Evolutionary conservation across 2,888 invertebrate species (phyloP).

Genomic region (Andrena trimmerana): DNA sequence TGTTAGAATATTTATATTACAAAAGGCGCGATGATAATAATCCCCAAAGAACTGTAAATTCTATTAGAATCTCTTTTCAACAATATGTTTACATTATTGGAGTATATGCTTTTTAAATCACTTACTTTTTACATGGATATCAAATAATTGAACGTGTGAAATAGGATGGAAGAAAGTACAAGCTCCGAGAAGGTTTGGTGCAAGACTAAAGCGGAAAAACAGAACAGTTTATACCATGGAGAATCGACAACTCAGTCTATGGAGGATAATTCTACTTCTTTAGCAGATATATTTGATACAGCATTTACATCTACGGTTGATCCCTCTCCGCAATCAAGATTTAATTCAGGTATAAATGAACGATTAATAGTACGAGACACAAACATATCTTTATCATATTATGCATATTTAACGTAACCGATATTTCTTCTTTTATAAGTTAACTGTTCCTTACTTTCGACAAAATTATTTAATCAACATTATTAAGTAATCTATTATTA

Average conservation of each 20-base stretch:
- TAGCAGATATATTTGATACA: conserved; percentile 89
- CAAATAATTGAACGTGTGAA: conserved; percentile 18
- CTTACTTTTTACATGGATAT: not conserved
- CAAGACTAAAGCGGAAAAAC: conserved; percentile 79
- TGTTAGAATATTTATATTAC: conserved; percentile 8
- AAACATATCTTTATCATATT: not conserved
- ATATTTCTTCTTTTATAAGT: not conserved
- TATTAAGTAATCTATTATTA: not conserved
- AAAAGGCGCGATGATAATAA: not conserved
- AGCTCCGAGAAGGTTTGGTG: conserved; percentile 80
- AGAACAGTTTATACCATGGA: conserved; percentile 75
- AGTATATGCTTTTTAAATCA: not conserved
- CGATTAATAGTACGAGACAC: not conserved
- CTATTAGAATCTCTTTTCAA: not conserved
- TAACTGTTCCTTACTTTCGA: not conserved
- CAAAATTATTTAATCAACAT: not conserved
- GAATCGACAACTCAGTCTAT: conserved; percentile 77
- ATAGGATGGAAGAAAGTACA: conserved; percentile 81
- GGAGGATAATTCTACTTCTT: conserved; percentile 84
- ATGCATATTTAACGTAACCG: not conserved
- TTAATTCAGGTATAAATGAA: conserved; percentile 77
- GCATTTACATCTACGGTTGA: conserved; percentile 88
- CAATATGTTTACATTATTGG: not conserved
- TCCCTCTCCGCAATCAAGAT: conserved; percentile 82
- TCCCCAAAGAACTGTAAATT: not conserved